These are phyloP conservation scores for Mus minutoides DNA, from an alignment of 2,797 vertebrate genomes.

Conservation along the genomic window DNA sequence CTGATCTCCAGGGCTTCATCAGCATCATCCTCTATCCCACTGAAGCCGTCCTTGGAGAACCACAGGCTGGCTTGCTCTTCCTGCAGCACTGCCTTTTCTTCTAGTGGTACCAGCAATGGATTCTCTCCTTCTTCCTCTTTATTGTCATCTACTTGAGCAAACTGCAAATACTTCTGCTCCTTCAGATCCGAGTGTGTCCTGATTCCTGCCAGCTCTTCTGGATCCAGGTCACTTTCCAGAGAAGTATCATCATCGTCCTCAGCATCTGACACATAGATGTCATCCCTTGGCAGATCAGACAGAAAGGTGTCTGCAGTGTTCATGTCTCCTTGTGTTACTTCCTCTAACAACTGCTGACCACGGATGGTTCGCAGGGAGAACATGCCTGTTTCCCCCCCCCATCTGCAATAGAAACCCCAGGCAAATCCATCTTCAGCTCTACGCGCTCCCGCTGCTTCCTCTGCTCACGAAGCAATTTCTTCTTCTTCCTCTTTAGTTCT, in stretches of 20 bases:
- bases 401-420: constrained; percentile 95
- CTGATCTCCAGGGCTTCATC: constrained; percentile 92
- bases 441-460: constrained; percentile 94
- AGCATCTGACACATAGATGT: constrained; percentile 90
- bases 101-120: constrained; percentile 93
- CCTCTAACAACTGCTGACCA: constrained; percentile 89
- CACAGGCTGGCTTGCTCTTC: constrained; percentile 92
- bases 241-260: constrained; percentile 89
- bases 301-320: constrained; percentile 89
- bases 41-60: constrained; percentile 97
- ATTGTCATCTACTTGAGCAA: constrained; percentile 71
- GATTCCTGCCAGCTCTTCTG: constrained; percentile 92
- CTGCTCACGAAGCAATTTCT: constrained; percentile 93
- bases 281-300: constrained; percentile 77
- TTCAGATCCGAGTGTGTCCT: constrained; percentile 78
- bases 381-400: constrained; percentile 90
- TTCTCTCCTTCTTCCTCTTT: constrained; percentile 87
- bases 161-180: constrained; percentile 23
- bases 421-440: constrained; percentile 98
- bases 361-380: constrained; percentile 94
- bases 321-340: constrained; percentile 94
- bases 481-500: constrained; percentile 95
- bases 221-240: constrained; percentile 94
- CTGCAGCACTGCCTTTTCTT: constrained; percentile 90
- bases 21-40: constrained; percentile 89